phyloP scores from a whole-genome alignment of 2,888 invertebrate genomes.

The Perizoma flavofasciatum region DNA sequence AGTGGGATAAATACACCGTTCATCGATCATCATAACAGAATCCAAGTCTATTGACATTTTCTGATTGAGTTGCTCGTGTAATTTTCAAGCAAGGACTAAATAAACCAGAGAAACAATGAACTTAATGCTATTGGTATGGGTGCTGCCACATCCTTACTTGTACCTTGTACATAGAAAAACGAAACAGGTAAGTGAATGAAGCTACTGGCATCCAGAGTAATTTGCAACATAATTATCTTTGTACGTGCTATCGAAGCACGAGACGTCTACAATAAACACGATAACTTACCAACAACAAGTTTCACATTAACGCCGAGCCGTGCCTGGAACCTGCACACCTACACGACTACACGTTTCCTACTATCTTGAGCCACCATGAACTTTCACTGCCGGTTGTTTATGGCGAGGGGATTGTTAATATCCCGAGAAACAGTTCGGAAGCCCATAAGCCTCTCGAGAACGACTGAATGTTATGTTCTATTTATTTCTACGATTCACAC shows the following conservation, averaged over 20 bases:
- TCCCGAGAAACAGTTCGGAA: constrained; percentile 46
- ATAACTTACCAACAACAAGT: constrained; percentile 71
- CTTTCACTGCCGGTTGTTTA: constrained; percentile 43
- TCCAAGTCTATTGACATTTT: too few relatives aligned
- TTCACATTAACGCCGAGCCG: constrained; percentile 52
- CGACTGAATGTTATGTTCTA: constrained; percentile 39
- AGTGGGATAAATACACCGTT: too few relatives aligned
- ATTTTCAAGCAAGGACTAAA: too few relatives aligned
- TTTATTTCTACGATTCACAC: constrained; percentile 50
- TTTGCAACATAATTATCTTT: neutral
- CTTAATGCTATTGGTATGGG: too few relatives aligned
- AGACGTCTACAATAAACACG: constrained; percentile 13
- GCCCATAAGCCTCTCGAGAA: constrained; percentile 38
- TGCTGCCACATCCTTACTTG: too few relatives aligned
- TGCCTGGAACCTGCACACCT: constrained; percentile 49
- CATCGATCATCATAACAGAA: too few relatives aligned
- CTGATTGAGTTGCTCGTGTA: too few relatives aligned
- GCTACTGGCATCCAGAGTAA: too few relatives aligned
- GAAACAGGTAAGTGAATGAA: too few relatives aligned
- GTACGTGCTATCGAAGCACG: constrained; percentile 1
- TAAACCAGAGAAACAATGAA: too few relatives aligned
- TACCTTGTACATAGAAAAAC: too few relatives aligned
- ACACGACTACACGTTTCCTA: constrained; percentile 51
- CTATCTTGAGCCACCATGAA: constrained; percentile 51
- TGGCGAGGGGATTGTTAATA: constrained; percentile 38